phyloP scores from a whole-genome alignment of 2,888 invertebrate species.

The Tridacna gigas region DNA sequence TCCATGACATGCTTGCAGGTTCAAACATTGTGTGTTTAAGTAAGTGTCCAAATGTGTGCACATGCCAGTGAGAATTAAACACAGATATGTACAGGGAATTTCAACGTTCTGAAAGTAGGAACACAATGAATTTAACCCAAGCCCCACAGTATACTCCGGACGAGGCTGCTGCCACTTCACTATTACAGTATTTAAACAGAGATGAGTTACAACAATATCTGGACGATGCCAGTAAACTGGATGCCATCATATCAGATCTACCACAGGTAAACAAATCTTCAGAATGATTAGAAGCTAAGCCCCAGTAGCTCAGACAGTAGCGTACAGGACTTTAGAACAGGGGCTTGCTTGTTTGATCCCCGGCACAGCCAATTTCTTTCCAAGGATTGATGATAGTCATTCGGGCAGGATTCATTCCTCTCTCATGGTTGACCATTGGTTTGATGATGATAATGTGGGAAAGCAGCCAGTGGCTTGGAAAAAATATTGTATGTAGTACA shows the following conservation, averaged over 20 bases:
- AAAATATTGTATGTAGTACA: no score
- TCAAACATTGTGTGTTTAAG: background rate
- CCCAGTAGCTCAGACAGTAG: no score
- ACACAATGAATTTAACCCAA: conserved; percentile 45
- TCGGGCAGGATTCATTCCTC: no score
- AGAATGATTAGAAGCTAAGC: no score
- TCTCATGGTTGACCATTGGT: no score
- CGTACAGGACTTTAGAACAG: no score
- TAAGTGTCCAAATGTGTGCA: background rate
- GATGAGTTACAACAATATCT: conserved; percentile 50
- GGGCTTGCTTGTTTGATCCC: no score
- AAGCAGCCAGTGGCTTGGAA: no score
- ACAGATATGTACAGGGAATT: conserved; percentile 59
- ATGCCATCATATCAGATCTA: conserved; percentile 48
- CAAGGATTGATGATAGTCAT: no score
- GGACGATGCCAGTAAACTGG: conserved; percentile 42
- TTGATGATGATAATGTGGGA: no score
- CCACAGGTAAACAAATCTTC: conserved; percentile 56
- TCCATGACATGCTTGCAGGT: no score
- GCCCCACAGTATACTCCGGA: conserved; percentile 52
- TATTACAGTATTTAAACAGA: conserved; percentile 49
- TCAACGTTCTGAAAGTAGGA: conserved; percentile 43
- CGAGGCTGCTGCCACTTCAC: conserved; percentile 47
- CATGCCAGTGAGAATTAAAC: background rate
- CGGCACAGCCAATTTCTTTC: no score